These are phyloP conservation scores for Trissolcus japonicus DNA, from an alignment of 2,888 invertebrate genomes.

Conservation along the genomic window DNA sequence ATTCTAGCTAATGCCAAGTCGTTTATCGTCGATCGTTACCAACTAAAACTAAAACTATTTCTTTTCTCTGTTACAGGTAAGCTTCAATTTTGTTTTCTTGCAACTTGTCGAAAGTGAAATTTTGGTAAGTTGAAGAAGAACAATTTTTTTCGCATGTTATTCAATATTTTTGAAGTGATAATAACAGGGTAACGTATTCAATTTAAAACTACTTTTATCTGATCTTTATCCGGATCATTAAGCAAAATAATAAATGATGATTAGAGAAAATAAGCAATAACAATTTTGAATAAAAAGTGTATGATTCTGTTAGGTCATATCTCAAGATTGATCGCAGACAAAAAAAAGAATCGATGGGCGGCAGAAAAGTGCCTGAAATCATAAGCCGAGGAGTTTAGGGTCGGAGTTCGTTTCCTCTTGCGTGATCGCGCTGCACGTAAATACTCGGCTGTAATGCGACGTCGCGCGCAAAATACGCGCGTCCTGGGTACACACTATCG, in stretches of 20 bases:
- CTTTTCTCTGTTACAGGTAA: constrained; percentile 1
- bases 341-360: constrained; percentile 20
- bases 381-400: constrained; percentile 37
- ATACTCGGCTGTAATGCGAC: constrained; percentile 54
- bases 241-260: constrained; percentile 36
- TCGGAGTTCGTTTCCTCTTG: constrained; percentile 47
- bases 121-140: neutral
- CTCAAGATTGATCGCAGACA: constrained; percentile 29
- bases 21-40: neutral
- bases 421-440: constrained; percentile 44
- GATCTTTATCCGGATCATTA: constrained; percentile 24
- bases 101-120: too few species aligned
- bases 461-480: constrained; percentile 50
- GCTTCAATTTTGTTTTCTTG: neutral
- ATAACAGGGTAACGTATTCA: too few species aligned
- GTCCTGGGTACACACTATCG: constrained; percentile 41
- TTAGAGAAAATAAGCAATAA: constrained; percentile 36
- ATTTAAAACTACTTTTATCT: neutral
- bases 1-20: neutral
- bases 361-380: constrained; percentile 12
- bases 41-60: too few species aligned
- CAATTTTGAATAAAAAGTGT: constrained; percentile 25
- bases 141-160: neutral
- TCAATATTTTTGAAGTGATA: too few species aligned
- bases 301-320: constrained; percentile 37